These are phyloP conservation scores for Lochmaea crataegi DNA, from an alignment of 2,888 invertebrate genomes.

Conservation along the genomic window DNA sequence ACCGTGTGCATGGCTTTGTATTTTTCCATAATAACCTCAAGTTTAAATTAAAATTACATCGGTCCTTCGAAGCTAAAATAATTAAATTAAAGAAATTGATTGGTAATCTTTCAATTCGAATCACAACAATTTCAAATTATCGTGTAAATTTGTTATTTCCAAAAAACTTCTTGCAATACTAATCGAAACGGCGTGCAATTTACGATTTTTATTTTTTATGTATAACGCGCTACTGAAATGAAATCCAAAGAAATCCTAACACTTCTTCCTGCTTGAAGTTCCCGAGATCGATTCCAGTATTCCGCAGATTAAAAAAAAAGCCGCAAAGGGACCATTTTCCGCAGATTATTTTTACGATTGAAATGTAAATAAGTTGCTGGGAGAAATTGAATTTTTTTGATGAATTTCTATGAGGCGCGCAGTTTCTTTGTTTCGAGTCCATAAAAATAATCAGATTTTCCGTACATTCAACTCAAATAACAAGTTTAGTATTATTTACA, in stretches of 20 bases:
- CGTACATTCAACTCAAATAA: not conserved
- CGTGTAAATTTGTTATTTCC: not conserved
- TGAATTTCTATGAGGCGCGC: not conserved
- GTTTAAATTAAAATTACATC: too few species aligned
- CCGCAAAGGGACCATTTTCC: slow-evolving; percentile 37
- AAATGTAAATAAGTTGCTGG: slow-evolving; percentile 47
- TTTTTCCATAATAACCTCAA: too few species aligned
- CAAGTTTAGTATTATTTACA: too few species aligned
- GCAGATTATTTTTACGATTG: slow-evolving; percentile 50
- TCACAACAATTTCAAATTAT: not conserved
- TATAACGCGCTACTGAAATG: not conserved
- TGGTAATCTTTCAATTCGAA: too few species aligned
- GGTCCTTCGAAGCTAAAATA: too few species aligned
- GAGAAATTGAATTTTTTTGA: not conserved
- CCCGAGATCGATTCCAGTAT: slow-evolving; percentile 49
- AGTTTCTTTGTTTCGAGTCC: slow-evolving; percentile 7
- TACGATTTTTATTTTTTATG: not conserved
- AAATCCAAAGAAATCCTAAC: not conserved
- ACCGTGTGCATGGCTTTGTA: too few species aligned
- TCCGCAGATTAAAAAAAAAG: slow-evolving; percentile 44
- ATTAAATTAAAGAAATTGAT: too few species aligned
- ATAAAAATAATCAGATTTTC: not conserved
- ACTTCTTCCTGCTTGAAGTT: slow-evolving; percentile 28
- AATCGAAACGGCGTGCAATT: too few species aligned
- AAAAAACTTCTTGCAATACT: too few species aligned